A percentile compares a stretch with the other conserved stretches of the same genome.
Evolutionary conservation across 2,113 vertebrate species (phyloP).

Genomic region (Microtus ochrogaster): DNA sequence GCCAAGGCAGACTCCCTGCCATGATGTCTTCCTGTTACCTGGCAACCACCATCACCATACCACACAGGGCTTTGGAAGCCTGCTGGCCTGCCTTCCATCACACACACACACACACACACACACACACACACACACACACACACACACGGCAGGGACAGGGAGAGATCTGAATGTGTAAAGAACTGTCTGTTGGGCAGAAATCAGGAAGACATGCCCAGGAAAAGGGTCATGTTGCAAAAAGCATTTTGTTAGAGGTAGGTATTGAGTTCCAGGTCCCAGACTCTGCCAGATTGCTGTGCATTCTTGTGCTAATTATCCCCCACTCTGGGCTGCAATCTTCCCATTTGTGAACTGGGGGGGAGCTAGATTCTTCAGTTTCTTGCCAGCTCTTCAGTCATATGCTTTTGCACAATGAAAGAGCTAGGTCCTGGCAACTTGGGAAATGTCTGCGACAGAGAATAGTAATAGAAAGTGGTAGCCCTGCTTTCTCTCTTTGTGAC

Average conservation of each 20-base stretch:
- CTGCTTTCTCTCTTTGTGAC: not conserved
- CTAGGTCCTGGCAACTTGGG: not conserved
- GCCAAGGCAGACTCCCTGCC: slow-evolving; percentile 79
- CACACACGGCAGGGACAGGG: no score
- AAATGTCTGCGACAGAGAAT: not conserved
- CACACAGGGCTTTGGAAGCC: slow-evolving; percentile 74
- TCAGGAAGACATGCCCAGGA: not conserved
- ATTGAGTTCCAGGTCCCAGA: no score
- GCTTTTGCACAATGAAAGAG: not conserved
- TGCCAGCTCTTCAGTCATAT: not conserved
- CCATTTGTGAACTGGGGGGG: accelerated
- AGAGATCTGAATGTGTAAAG: not conserved
- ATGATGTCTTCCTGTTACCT: slow-evolving; percentile 85
- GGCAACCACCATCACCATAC: slow-evolving; percentile 83
- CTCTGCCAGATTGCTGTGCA: not conserved
- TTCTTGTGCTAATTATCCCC: not conserved
- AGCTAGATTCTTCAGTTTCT: not conserved
- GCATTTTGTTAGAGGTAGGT: not conserved
- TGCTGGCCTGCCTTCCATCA: slow-evolving; percentile 49
- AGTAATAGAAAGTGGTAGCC: no score
- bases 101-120: not conserved
- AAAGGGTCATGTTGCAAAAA: not conserved
- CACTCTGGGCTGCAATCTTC: not conserved
- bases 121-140: not conserved
- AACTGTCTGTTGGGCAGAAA: not conserved